Evolutionary conservation across 2,888 invertebrate species (phyloP), one percentile per base, ranked within the genome.

Genomic region (Sipha maydis): DNA sequence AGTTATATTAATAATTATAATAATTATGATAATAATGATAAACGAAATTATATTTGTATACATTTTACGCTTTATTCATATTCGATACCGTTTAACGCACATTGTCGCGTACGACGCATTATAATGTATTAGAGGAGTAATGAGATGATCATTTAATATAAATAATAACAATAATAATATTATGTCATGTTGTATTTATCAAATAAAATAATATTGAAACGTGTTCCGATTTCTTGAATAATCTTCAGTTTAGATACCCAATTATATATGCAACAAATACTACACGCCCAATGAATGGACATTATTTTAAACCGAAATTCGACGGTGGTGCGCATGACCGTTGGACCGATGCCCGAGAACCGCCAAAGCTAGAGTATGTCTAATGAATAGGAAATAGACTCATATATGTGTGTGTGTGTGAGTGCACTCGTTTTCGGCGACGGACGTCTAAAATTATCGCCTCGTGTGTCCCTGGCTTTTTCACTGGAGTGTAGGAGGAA

Each of bases 391-490:
- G 54, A 73, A 71, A 56, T 54, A n/a, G 9, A 19, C 31, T 31
- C 54, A 61, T 25, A 21, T 25, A 9, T 8, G 3, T 25, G 5
- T 25, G 61, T 25, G 25, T 31, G 83, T 11, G 69, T 17, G 61
- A 31, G 61, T n/a, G 38, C 34, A 25, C 54, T 14, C n/a, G 61
- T 75, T 17, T 7, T 28, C 7, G 69, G 61, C 28, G 82, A 8
- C 73, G 38, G 17, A 41, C 76, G 76, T 76, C 77, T 85, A 85
- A 69, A 85, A 85, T 85, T 85, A 85, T 85, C 85, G 85, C 17
- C 77, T 67, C 83, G 71, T 25, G 31, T 71, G 71, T 48, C 83
- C 73, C 83, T 56, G 73, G 34, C 56, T n/a, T 19, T 19, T 25
- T 38, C 56, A 38, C 75, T 56, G 83, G 73, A 73, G 73, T 75